Evolutionary conservation across 2,113 vertebrate genomes (phyloP), one percentile per base, ranked within the genome.

Genomic region (Chrysochloris asiatica): DNA sequence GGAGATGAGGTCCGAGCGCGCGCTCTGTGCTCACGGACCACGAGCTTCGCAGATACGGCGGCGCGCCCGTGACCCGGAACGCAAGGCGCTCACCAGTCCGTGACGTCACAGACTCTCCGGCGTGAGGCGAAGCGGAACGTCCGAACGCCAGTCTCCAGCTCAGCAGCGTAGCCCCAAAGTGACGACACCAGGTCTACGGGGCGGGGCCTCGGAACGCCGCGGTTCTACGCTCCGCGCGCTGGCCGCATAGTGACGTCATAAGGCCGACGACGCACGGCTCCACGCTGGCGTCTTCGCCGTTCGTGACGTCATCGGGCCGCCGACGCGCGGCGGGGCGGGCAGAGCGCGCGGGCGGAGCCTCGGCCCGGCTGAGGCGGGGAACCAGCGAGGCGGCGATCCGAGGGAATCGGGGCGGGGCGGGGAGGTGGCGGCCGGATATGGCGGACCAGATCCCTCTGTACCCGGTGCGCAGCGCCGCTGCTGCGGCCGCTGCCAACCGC

Each of bases 391-490:
- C 22, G 36, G 67, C 0, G 50, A 13, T 36, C 13, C 2, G 45
- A 77, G 52, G 33, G 41, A 8, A 19, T 38, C 28, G 4, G 38
- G 41, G 17, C 41, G 71, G 76, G 78, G 50, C 38, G 48, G 45
- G 50, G 2, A 26, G 13, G 59, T 28, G 71, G 81, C 5, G 73
- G 81, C 83, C 88, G 36, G 77, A 95, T 92, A 98, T 98, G 98
- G 98, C 97, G 96, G 98, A 98, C 26, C 97, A 95, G 65, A 98
- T 98, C 77, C 98, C 97, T 38, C 96, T 98, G 79, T 96, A 94
- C 94, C 97, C 97, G 21, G 97, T 98, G 38, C 97, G 97, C 92
- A 94, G 96, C 93, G 75, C 91, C 79, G 83, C 97, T 92, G 94
- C 96, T 95, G 79, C 92, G 3, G 87, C 88, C 2, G 83, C 78